phyloP scores from a whole-genome alignment of 2,113 vertebrate species.

The Aepyceros melampus region DNA sequence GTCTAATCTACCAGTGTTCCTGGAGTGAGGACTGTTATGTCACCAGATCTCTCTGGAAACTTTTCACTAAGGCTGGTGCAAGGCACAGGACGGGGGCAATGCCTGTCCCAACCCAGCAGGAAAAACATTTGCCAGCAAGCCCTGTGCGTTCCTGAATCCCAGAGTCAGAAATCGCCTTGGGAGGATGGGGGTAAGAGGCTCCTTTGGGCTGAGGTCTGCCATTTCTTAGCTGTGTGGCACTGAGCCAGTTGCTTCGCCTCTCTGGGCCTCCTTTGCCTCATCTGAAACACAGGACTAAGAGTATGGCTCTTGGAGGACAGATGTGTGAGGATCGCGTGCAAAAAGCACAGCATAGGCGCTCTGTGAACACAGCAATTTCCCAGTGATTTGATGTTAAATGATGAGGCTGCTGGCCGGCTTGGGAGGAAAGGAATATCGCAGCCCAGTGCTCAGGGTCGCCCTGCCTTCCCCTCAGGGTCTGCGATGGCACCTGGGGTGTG shows the following conservation, averaged over 20 bases:
- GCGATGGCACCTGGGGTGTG: fast-evolving
- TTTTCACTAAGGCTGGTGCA: neutral
- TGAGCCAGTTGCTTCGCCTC: neutral
- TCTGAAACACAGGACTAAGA: neutral
- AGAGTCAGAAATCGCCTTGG: neutral
- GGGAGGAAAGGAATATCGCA: neutral
- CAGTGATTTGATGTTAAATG: fast-evolving
- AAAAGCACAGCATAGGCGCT: fast-evolving
- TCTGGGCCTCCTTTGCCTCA: neutral
- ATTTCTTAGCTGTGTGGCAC: neutral
- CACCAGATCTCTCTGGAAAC: neutral
- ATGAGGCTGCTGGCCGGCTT: fast-evolving
- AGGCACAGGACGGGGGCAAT: too few relatives aligned
- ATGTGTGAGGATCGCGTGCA: fast-evolving
- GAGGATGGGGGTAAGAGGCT: neutral
- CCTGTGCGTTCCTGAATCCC: neutral
- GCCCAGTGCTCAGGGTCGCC: neutral
- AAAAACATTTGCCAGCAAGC: neutral
- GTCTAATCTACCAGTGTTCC: neutral
- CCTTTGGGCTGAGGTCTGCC: neutral
- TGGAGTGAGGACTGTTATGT: too few relatives aligned
- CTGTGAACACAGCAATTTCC: neutral
- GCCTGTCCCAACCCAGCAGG: neutral
- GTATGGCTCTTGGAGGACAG: neutral
- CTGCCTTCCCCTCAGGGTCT: fast-evolving